A percentile compares a stretch with the other conserved stretches of the same genome.
phyloP scores from a whole-genome alignment of 2,888 invertebrate species.

The Chrysolina oricalcia region DNA sequence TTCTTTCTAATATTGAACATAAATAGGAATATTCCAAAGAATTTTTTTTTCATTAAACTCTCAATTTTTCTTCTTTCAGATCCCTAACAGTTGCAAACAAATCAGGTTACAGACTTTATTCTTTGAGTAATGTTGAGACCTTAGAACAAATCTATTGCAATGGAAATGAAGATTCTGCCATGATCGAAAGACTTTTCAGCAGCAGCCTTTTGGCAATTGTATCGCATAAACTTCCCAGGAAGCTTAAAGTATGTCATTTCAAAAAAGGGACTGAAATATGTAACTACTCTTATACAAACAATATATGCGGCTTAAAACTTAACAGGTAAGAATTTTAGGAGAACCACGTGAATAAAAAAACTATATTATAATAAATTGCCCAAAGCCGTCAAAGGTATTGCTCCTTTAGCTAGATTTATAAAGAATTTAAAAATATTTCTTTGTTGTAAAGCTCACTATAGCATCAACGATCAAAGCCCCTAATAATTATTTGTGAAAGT shows the following conservation, averaged over 20 bases:
- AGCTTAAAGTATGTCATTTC: slow-evolving; percentile 96
- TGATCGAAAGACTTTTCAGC: slow-evolving; percentile 97
- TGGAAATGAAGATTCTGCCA: slow-evolving; percentile 87
- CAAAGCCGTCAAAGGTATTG: too few species aligned
- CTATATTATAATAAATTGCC: too few species aligned
- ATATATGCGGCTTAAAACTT: slow-evolving; percentile 94
- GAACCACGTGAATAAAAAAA: slow-evolving; percentile 12
- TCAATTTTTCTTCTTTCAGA: slow-evolving; percentile 70
- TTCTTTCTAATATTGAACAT: too few species aligned
- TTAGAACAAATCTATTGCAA: slow-evolving; percentile 93
- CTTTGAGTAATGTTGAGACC: slow-evolving; percentile 86
- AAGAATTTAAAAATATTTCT: too few species aligned
- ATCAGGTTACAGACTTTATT: slow-evolving; percentile 91
- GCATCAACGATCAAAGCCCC: too few species aligned
- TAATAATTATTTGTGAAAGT: too few species aligned
- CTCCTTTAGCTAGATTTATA: too few species aligned
- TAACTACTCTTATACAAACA: slow-evolving; percentile 95
- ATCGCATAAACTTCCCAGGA: slow-evolving; percentile 90
- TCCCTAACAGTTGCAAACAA: slow-evolving; percentile 95
- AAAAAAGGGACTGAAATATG: slow-evolving; percentile 98
- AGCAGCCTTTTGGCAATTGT: slow-evolving; percentile 98
- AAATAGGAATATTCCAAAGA: too few species aligned
- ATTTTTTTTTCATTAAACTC: not conserved
- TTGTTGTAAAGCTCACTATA: too few species aligned
- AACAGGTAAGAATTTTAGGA: slow-evolving; percentile 80